These are phyloP conservation scores for Papilio dardanus DNA, from an alignment of 1,140 invertebrate species.

Conservation along the genomic window DNA sequence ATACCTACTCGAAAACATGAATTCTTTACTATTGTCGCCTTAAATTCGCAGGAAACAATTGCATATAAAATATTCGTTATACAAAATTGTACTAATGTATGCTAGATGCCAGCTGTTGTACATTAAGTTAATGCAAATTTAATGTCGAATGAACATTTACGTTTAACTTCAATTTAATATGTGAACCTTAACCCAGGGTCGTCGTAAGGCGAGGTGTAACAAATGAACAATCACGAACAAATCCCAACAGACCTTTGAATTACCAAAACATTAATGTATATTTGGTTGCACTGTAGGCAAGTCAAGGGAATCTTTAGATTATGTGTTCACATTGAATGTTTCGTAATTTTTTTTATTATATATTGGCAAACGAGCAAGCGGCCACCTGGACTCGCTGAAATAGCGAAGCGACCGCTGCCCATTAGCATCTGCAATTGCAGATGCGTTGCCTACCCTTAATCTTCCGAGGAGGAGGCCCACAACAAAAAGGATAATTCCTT, in stretches of 20 bases:
- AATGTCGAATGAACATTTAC: background rate
- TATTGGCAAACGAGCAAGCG: too few relatives aligned
- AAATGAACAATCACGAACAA: constrained; percentile 5
- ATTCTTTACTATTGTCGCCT: too few relatives aligned
- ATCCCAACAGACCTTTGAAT: background rate
- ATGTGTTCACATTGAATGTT: too few relatives aligned
- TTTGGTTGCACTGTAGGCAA: background rate
- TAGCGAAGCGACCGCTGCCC: too few relatives aligned
- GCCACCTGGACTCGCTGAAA: too few relatives aligned
- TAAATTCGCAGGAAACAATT: too few relatives aligned
- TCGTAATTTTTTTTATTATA: too few relatives aligned
- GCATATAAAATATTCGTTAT: background rate
- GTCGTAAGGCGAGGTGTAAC: background rate
- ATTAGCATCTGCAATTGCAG: too few relatives aligned
- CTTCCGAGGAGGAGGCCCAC: too few relatives aligned
- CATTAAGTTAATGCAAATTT: constrained; percentile 1
- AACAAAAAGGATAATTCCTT: too few relatives aligned
- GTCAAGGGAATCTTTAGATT: too few relatives aligned
- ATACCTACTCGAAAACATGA: background rate
- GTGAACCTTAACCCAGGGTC: background rate
- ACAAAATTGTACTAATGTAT: background rate
- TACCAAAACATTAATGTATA: background rate
- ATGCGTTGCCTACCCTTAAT: too few relatives aligned
- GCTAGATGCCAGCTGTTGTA: background rate
- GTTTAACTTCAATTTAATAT: background rate